Evolutionary conservation across 2,888 invertebrate species (phyloP).

Genomic region (Oscheius sp.): DNA sequence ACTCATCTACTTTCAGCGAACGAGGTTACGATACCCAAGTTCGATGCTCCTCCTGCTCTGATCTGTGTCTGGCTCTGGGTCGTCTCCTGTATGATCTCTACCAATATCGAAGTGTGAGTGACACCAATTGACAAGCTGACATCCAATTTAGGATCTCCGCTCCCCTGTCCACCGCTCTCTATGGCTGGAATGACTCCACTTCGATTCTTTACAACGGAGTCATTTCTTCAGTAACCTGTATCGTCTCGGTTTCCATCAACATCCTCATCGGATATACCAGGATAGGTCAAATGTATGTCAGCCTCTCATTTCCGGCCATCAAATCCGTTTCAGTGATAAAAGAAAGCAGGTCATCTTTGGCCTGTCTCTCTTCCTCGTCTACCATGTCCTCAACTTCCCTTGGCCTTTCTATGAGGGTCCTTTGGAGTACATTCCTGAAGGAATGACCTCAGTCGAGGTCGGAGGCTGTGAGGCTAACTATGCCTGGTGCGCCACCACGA

Average conservation of each 20-base stretch:
- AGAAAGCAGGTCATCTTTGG: slow-evolving; percentile 52
- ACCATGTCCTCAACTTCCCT: slow-evolving; percentile 53
- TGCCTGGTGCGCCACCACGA: slow-evolving; percentile 47
- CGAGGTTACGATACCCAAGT: slow-evolving; percentile 49
- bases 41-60: slow-evolving; percentile 50
- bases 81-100: slow-evolving; percentile 53
- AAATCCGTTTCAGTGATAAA: slow-evolving; percentile 41
- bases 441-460: slow-evolving; percentile 45
- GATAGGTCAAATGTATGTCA: slow-evolving; percentile 44
- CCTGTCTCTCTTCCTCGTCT: slow-evolving; percentile 45
- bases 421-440: slow-evolving; percentile 48
- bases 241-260: slow-evolving; percentile 44
- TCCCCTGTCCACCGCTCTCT: slow-evolving; percentile 48
- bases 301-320: too few species aligned
- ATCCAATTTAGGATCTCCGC: slow-evolving; percentile 47
- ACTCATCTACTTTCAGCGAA: background rate
- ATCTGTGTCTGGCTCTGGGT: slow-evolving; percentile 58
- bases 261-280: slow-evolving; percentile 44
- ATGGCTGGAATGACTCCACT: slow-evolving; percentile 53
- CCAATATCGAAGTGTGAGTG: slow-evolving; percentile 59
- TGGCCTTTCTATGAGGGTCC: slow-evolving; percentile 57
- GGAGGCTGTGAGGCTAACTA: slow-evolving; percentile 49
- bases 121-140: background rate
- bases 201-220: slow-evolving; percentile 52
- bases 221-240: slow-evolving; percentile 40